A percentile compares a stretch with the other conserved stretches of the same genome.
Evolutionary conservation across 2,888 invertebrate genomes (phyloP).

Genomic region (Spodoptera exigua): DNA sequence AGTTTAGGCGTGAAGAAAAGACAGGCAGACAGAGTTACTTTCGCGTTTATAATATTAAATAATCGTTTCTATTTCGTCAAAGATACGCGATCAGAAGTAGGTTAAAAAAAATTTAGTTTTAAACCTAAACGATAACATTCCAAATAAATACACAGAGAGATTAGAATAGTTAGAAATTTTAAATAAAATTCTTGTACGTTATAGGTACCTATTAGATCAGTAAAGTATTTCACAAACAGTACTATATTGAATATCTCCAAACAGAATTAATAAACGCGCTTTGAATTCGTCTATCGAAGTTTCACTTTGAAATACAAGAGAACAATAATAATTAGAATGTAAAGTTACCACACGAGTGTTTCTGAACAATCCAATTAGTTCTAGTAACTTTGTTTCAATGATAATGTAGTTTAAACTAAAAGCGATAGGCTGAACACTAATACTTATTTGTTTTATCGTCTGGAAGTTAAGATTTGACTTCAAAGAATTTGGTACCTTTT

Average conservation of each 20-base stretch:
- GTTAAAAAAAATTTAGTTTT: background rate
- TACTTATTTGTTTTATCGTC: slow-evolving; percentile 1
- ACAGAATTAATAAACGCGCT: slow-evolving; percentile 24
- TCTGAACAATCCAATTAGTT: slow-evolving; percentile 24
- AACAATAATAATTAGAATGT: slow-evolving; percentile 26
- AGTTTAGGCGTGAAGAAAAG: too few relatives aligned
- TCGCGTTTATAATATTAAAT: too few relatives aligned
- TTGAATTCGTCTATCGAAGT: slow-evolving; percentile 14
- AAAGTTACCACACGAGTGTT: slow-evolving; percentile 14
- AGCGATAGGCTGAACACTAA: background rate
- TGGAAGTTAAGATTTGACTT: too few relatives aligned
- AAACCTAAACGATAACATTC: background rate
- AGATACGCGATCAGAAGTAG: too few relatives aligned
- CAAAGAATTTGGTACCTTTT: too few relatives aligned
- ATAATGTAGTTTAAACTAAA: slow-evolving; percentile 9
- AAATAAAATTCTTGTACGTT: slow-evolving; percentile 16
- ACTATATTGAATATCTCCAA: slow-evolving; percentile 22
- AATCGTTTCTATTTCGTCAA: too few relatives aligned
- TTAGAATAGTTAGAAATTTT: slow-evolving; percentile 5
- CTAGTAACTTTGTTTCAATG: slow-evolving; percentile 5
- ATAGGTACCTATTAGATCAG: slow-evolving; percentile 32
- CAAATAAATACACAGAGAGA: slow-evolving; percentile 15
- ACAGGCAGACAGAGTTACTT: too few relatives aligned
- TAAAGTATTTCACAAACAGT: slow-evolving; percentile 1
- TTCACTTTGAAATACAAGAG: slow-evolving; percentile 10